A percentile compares a stretch with the other conserved stretches of the same genome.
Conservation (phyloP, 2,797 vertebrate genomes). For the Erethizon dorsatum region DNA sequence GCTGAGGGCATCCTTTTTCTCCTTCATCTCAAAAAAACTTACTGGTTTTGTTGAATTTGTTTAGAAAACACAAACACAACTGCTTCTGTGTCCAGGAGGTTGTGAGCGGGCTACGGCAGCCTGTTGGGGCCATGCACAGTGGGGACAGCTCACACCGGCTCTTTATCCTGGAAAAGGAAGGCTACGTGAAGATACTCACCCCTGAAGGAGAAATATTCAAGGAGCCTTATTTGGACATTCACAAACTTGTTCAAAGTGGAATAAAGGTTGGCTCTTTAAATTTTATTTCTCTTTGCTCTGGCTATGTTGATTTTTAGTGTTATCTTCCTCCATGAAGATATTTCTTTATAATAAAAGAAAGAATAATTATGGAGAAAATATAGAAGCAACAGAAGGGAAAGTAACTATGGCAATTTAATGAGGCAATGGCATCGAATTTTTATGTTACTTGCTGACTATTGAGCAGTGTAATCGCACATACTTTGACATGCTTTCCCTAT, state of each 20-base stretch:
- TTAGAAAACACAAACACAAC: slow-evolving; percentile 99
- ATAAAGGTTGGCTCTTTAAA: slow-evolving; percentile 95
- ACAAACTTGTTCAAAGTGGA: slow-evolving; percentile 98
- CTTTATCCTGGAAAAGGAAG: slow-evolving; percentile 98
- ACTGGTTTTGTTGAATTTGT: slow-evolving; percentile 73
- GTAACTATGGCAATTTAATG: not conserved
- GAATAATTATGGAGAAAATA: slow-evolving; percentile 52
- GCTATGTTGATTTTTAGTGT: slow-evolving; percentile 65
- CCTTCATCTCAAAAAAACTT: slow-evolving; percentile 63
- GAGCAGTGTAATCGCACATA: not conserved
- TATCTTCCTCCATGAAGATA: not conserved
- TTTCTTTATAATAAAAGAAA: slow-evolving; percentile 73
- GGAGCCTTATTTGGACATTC: slow-evolving; percentile 98
- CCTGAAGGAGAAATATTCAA: slow-evolving; percentile 95
- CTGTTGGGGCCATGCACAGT: slow-evolving; percentile 95
- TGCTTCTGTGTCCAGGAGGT: slow-evolving; percentile 98
- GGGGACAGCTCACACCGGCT: slow-evolving; percentile 98
- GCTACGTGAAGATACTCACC: slow-evolving; percentile 96
- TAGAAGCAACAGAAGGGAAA: not conserved
- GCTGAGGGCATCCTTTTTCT: not conserved
- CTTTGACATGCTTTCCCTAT: slow-evolving; percentile 21
- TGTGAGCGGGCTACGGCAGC: slow-evolving; percentile 96
- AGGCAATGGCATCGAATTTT: not conserved
- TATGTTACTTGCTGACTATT: slow-evolving; percentile 44
- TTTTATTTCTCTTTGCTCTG: slow-evolving; percentile 79